Evolutionary conservation across 2,888 invertebrate genomes (phyloP), one percentile per base, ranked within the genome.

Genomic region (Pristionchus maxplancki): DNA sequence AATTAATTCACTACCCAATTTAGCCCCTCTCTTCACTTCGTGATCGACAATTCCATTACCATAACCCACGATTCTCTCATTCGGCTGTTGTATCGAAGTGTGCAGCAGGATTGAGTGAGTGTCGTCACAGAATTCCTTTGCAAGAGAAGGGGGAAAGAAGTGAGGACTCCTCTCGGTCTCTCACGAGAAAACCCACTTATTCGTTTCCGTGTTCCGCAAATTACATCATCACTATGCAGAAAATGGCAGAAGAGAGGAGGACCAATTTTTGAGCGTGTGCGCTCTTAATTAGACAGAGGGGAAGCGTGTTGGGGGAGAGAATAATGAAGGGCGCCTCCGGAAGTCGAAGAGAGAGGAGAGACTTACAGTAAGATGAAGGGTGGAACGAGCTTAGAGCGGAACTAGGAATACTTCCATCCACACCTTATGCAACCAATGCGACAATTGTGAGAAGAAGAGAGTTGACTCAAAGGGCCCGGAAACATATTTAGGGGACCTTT

Each of bases 151-250:
- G 13, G 31, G 28, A 34, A 67, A 31, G 34, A 67, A 37, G 74
- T 40, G 37, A 40, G 40, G 20, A 24, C 74, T 40, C 74, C 28
- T 40, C 40, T 74, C 40, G 34, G 1, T 40, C 74, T 8, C 74
- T 74, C 74, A 20, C 74, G 8, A 28, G 8, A 28, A 74, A 74
- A 34, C 5, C 13, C 17, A 31, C 20, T 37, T 17, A 74, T 74
- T 67, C 64, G 74, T 40, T 74, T 74, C 74, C 74, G 74, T 40
- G 24, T 37, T 74, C 24, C 20, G 6, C 37, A 74, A 74, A 74
- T 74, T 37, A 40, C 5, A 24, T 74, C 40, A 37, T 37, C 74
- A 74, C 37, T 67, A 67, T 67, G 64, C 34, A 67, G 64, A 34
- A 67, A 67, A 44, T 67, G 20, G 58, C 31, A 67, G 9, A 67